Percentiles rank a stretch among this genome's conserved stretches.
Evolutionary conservation across 2,797 vertebrate genomes (phyloP).

Genomic region (Chelon labrosus): DNA sequence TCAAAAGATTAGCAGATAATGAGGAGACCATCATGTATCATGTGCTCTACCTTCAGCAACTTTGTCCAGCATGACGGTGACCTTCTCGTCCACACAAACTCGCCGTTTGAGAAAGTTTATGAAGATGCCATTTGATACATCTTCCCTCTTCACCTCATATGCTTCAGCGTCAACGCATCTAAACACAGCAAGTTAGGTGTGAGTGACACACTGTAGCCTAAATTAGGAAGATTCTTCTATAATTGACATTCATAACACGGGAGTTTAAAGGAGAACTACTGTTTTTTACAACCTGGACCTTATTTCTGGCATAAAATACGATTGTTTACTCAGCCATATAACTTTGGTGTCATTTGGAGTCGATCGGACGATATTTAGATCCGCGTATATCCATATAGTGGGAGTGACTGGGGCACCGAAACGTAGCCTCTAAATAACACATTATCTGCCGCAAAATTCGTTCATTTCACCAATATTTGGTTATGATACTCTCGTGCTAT

Average conservation of each 20-base stretch:
- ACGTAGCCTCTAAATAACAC: no score
- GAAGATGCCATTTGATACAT: constrained; percentile 89
- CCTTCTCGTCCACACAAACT: constrained; percentile 89
- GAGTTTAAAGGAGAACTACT: neutral
- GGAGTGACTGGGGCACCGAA: no score
- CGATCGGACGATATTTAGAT: no score
- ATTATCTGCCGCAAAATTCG: no score
- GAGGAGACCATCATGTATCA: no score
- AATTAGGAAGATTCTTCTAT: neutral
- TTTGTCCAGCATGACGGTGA: constrained; percentile 90
- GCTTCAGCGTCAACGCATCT: constrained; percentile 90
- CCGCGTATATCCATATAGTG: no score
- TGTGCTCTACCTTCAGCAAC: constrained; percentile 88
- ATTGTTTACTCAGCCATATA: no score
- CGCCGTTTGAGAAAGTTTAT: constrained; percentile 88
- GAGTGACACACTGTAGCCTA: neutral
- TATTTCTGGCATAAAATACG: no score
- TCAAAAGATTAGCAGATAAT: neutral
- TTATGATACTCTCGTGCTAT: no score
- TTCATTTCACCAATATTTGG: no score
- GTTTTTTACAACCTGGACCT: no score
- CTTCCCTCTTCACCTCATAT: constrained; percentile 87
- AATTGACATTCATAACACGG: neutral
- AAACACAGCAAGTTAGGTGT: constrained; percentile 17
- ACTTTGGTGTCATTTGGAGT: no score